These are phyloP conservation scores for Zootermopsis nevadensis DNA, from an alignment of 2,888 invertebrate genomes.

Conservation along the genomic window DNA sequence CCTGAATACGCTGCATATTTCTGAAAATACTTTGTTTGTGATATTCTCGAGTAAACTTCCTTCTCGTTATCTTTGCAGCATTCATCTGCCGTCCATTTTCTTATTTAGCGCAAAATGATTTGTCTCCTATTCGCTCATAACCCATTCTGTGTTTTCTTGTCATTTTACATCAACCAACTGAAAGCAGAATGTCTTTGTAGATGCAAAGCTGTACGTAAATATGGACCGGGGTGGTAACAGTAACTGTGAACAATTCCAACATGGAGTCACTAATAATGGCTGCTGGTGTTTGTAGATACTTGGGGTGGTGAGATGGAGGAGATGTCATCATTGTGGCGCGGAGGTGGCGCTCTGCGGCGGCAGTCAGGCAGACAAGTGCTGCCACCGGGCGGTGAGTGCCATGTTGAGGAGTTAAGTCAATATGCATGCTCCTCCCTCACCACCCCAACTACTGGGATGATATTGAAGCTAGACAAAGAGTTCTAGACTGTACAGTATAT, in stretches of 20 bases:
- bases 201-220: too few relatives aligned
- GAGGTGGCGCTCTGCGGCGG: conserved; percentile 24
- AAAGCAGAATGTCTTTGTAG: too few relatives aligned
- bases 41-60: too few relatives aligned
- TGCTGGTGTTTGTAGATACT: conserved; percentile 47
- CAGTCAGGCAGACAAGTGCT: conserved; percentile 32
- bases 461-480: too few relatives aligned
- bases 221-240: not conserved
- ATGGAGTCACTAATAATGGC: not conserved
- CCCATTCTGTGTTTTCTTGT: too few relatives aligned
- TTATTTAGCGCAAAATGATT: too few relatives aligned
- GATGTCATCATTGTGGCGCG: conserved; percentile 31
- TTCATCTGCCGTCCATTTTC: too few relatives aligned
- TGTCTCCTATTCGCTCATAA: too few relatives aligned
- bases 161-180: too few relatives aligned
- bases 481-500: not conserved
- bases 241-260: not conserved
- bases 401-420: conserved; percentile 3
- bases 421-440: conserved; percentile 31
- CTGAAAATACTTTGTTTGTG: too few relatives aligned
- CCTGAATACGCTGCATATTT: too few relatives aligned
- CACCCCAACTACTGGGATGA: conserved; percentile 33
- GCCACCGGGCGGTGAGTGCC: conserved; percentile 37
- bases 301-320: conserved; percentile 48
- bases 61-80: too few relatives aligned